These are phyloP conservation scores for Helarctos malayanus DNA, from an alignment of 2,797 vertebrate species.

Conservation along the genomic window DNA sequence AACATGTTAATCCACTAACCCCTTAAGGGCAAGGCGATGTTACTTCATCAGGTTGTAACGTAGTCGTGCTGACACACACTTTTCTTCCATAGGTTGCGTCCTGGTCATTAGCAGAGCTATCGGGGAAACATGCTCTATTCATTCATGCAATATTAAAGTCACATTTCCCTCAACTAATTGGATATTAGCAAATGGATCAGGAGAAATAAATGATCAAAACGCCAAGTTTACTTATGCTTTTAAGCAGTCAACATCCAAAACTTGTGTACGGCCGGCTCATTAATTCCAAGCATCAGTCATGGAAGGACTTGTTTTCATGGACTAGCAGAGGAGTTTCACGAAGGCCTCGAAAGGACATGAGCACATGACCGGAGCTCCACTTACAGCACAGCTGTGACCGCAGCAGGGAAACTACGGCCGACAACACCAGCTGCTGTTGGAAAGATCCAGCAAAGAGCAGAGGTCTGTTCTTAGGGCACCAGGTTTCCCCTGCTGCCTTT, in stretches of 20 bases:
- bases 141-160: background rate
- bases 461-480: accelerated
- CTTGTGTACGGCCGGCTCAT: background rate
- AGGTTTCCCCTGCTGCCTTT: background rate
- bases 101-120: background rate
- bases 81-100: background rate
- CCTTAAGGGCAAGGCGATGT: background rate
- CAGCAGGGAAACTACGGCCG: accelerated
- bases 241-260: background rate
- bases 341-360: background rate
- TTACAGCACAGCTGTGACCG: accelerated
- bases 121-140: too few species aligned
- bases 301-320: background rate
- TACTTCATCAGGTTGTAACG: background rate
- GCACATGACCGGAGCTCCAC: accelerated
- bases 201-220: background rate
- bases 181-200: background rate
- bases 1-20: background rate
- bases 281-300: background rate
- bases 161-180: background rate
- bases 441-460: background rate
- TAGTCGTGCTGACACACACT: background rate
- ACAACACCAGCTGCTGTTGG: too few species aligned
- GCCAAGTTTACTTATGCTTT: background rate
- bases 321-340: background rate